These are phyloP conservation scores for Platanista minor DNA, from an alignment of 2,113 vertebrate genomes.

Conservation along the genomic window DNA sequence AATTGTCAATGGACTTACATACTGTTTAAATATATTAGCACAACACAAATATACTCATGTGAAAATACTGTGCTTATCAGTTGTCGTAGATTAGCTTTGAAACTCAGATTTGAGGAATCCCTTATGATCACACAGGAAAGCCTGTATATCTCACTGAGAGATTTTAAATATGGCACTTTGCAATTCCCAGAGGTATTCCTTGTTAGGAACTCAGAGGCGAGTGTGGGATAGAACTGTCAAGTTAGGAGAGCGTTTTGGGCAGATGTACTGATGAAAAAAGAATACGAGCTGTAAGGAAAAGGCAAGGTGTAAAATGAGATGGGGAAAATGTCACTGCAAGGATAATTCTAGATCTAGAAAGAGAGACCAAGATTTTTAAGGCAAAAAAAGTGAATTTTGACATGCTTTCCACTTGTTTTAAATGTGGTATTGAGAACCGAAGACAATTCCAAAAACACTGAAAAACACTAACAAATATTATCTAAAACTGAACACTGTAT, in stretches of 20 bases:
- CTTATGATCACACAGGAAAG: conserved; percentile 71
- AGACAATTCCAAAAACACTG: background rate
- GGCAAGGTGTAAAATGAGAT: conserved; percentile 71
- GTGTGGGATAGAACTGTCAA: conserved; percentile 74
- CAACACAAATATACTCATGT: conserved; percentile 73
- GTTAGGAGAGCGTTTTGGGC: conserved; percentile 61
- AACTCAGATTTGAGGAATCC: conserved; percentile 73
- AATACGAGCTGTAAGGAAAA: conserved; percentile 68
- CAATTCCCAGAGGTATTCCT: conserved; percentile 73
- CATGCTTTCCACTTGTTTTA: conserved; percentile 40
- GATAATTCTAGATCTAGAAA: conserved; percentile 58
- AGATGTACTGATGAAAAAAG: conserved; percentile 74
- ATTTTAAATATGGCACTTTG: conserved; percentile 74
- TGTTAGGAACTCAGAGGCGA: conserved; percentile 70
- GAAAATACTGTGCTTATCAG: conserved; percentile 74
- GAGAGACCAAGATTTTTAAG: conserved; percentile 45
- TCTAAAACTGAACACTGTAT: background rate
- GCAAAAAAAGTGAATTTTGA: conserved; percentile 49
- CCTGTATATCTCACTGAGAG: conserved; percentile 68
- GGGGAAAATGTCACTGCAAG: conserved; percentile 57
- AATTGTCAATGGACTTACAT: conserved; percentile 61
- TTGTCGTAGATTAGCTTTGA: conserved; percentile 73
- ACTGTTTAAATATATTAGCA: conserved; percentile 74
- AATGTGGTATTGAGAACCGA: background rate
- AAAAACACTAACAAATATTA: background rate